Evolutionary conservation across 2,113 vertebrate genomes (phyloP).

Genomic region (Oncorhynchus gorbuscha): DNA sequence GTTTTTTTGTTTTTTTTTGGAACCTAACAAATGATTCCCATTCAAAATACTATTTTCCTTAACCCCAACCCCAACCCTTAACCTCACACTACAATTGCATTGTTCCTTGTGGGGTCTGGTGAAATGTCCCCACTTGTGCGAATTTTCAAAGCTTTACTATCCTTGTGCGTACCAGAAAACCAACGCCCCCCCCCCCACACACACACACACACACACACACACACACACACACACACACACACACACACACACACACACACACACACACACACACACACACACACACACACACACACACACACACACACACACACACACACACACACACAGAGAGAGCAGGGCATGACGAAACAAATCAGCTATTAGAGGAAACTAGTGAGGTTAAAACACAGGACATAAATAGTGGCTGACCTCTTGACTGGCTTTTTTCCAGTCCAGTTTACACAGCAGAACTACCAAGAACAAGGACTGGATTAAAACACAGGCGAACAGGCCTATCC

Average conservation of each 20-base stretch:
- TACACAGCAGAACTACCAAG: constrained; percentile 74
- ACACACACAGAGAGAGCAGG: background rate
- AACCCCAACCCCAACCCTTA: no score
- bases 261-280: background rate
- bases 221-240: background rate
- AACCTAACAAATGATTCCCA: no score
- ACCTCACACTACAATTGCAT: no score
- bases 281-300: background rate
- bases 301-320: constrained; percentile 2
- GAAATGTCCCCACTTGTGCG: no score
- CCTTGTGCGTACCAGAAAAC: no score
- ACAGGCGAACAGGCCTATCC: constrained; percentile 80
- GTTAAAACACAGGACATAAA: background rate
- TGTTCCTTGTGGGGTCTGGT: no score
- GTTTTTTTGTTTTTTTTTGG: no score
- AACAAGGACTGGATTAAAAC: constrained; percentile 66
- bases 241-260: background rate
- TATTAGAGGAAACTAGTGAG: background rate
- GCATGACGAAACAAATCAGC: constrained; percentile 18
- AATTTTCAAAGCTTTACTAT: no score
- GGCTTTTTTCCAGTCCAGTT: constrained; percentile 81
- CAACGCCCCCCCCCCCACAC: background rate
- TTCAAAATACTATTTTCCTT: no score
- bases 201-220: background rate
- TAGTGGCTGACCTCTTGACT: constrained; percentile 74